Percentiles rank a stretch among this genome's conserved stretches.
phyloP scores from a whole-genome alignment of 1,140 invertebrate species.

The fruit fly (Drosophila melanogaster) region DNA sequence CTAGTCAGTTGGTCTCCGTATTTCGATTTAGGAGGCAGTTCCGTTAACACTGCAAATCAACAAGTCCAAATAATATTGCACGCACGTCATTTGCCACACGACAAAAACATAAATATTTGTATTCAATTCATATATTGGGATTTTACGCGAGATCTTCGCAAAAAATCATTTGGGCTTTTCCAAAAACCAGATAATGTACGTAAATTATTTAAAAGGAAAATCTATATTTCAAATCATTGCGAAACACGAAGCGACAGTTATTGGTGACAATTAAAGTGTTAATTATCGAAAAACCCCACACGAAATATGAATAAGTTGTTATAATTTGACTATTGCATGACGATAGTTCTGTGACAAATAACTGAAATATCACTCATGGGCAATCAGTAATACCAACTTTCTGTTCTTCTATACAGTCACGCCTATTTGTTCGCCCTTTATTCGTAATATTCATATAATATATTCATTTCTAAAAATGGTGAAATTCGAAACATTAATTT shows the following conservation, averaged over 20 bases:
- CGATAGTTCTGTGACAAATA: conserved; percentile 27
- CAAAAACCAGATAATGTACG: conserved; percentile 42
- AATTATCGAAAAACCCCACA: conserved; percentile 46
- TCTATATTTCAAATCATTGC: conserved; percentile 13
- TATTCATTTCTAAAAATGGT: not conserved
- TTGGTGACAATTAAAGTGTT: conserved; percentile 59
- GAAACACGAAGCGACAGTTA: conserved; percentile 49
- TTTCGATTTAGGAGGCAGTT: conserved; percentile 40
- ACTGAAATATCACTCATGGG: conserved; percentile 13
- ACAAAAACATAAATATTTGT: conserved; percentile 17
- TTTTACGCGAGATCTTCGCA: conserved; percentile 10
- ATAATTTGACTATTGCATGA: conserved; percentile 50
- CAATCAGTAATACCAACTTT: conserved; percentile 16
- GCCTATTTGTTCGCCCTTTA: not conserved
- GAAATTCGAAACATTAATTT: conserved; percentile 8
- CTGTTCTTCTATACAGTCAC: conserved; percentile 24
- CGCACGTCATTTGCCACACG: not conserved
- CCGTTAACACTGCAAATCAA: conserved; percentile 47
- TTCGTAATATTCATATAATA: not conserved
- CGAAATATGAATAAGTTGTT: conserved; percentile 1
- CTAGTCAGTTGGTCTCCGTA: conserved; percentile 43
- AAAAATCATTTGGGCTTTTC: conserved; percentile 40
- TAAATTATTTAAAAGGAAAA: conserved; percentile 36
- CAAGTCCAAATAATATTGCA: conserved; percentile 9
- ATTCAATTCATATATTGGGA: conserved; percentile 12